Percentiles rank a stretch among this genome's conserved stretches.
Conservation (phyloP, 2,888 invertebrate species). For the Pseudoips prasinana region DNA sequence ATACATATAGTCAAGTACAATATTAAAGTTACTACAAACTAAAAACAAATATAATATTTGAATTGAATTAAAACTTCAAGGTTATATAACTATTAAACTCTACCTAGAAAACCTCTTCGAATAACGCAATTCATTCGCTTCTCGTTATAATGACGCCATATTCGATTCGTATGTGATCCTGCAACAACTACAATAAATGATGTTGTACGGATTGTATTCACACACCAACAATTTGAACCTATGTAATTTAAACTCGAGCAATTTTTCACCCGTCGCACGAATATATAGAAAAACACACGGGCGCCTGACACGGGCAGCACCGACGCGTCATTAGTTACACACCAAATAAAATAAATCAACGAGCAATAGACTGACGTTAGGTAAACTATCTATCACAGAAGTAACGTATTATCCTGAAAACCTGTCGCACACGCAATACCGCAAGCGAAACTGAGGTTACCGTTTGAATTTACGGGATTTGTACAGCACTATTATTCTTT, state of each 20-base stretch:
- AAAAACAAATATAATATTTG: too few relatives aligned
- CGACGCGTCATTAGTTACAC: slow-evolving; percentile 19
- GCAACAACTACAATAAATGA: background rate
- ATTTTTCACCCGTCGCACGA: slow-evolving; percentile 9
- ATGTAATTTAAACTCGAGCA: slow-evolving; percentile 7
- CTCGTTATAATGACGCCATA: background rate
- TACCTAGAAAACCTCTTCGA: too few relatives aligned
- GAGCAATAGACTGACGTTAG: slow-evolving; percentile 12
- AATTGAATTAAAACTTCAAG: too few relatives aligned
- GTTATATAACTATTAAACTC: too few relatives aligned
- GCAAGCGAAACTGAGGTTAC: slow-evolving; percentile 25
- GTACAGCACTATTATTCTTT: too few relatives aligned
- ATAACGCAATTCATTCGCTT: background rate
- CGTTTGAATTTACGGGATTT: slow-evolving; percentile 13
- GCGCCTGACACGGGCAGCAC: slow-evolving; percentile 3
- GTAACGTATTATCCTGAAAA: slow-evolving; percentile 15
- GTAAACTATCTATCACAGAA: slow-evolving; percentile 30
- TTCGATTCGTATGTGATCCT: background rate
- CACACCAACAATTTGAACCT: slow-evolving; percentile 8
- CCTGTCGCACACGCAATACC: slow-evolving; percentile 14
- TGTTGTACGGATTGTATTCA: background rate
- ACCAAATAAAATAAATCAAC: slow-evolving; percentile 32
- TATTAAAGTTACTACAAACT: too few relatives aligned
- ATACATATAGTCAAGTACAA: too few relatives aligned
- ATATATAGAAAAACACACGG: slow-evolving; percentile 7